Conservation (phyloP, 2,797 vertebrate genomes). For the Tamandua tetradactyla region DNA sequence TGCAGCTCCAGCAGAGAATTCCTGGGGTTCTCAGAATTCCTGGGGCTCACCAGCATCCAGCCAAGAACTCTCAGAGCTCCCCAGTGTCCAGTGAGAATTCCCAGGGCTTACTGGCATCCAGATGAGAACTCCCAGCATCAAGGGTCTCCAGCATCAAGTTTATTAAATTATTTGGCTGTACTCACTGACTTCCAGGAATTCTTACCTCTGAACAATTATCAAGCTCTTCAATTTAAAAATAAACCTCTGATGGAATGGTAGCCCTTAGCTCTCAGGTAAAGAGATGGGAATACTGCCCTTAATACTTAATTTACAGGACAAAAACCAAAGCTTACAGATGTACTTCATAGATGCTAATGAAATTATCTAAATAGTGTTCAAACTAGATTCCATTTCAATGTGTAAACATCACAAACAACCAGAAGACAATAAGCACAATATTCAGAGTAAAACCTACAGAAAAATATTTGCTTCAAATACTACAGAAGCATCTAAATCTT, state of each 20-base stretch:
- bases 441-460: constrained; percentile 24
- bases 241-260: not conserved
- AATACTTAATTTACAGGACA: not conserved
- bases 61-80: too few relatives aligned
- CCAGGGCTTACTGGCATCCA: too few relatives aligned
- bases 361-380: not conserved
- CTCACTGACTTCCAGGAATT: not conserved
- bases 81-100: too few relatives aligned
- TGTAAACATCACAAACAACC: not conserved
- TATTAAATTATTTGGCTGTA: too few relatives aligned
- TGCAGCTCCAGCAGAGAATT: too few relatives aligned
- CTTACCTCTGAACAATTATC: not conserved
- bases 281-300: not conserved
- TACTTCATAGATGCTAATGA: not conserved
- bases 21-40: too few relatives aligned
- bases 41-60: too few relatives aligned
- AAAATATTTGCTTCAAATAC: not conserved
- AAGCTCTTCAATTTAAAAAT: constrained; percentile 8
- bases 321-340: not conserved
- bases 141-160: too few relatives aligned
- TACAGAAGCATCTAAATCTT: not conserved
- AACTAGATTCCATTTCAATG: not conserved
- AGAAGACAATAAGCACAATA: not conserved
- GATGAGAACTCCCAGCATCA: too few relatives aligned
- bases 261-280: not conserved